phyloP scores from a whole-genome alignment of 2,113 vertebrate genomes.

The Tupaia chinensis region DNA sequence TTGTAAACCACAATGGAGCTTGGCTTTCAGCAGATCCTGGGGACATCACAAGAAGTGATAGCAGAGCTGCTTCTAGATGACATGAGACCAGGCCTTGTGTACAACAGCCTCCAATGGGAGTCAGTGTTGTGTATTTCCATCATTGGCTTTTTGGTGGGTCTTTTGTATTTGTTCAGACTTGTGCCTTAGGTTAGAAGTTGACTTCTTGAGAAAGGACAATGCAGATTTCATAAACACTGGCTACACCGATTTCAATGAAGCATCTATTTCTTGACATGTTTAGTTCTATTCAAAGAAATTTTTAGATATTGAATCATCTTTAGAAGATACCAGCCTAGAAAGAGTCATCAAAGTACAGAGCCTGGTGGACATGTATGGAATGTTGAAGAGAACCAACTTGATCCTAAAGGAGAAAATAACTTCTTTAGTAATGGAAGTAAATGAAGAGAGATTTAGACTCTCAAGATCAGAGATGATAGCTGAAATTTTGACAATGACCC shows the following conservation, averaged over 20 bases:
- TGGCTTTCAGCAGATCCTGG: constrained; percentile 9
- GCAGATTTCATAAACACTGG: not conserved
- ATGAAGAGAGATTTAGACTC: not conserved
- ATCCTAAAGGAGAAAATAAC: constrained; percentile 2
- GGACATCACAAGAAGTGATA: constrained; percentile 51
- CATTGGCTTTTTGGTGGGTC: constrained; percentile 57
- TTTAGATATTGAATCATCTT: not conserved
- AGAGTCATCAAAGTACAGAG: not conserved
- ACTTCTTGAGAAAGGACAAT: not conserved
- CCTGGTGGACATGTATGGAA: not conserved
- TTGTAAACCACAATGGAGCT: not conserved
- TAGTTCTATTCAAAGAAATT: constrained; percentile 2
- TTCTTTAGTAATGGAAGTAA: not conserved
- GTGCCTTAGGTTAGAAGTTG: constrained; percentile 25
- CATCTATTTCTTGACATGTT: not conserved
- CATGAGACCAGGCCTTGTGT: not conserved
- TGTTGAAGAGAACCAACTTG: not conserved
- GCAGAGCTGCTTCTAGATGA: constrained; percentile 56
- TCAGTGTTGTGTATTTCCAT: constrained; percentile 31
- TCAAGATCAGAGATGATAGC: not conserved
- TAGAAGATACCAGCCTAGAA: not conserved
- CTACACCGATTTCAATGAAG: not conserved
- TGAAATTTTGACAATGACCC: not conserved
- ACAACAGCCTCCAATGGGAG: constrained; percentile 36
- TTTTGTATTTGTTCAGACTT: constrained; percentile 62